Conservation (phyloP, 2,113 vertebrate species). For the Stictonetta naevosa region DNA sequence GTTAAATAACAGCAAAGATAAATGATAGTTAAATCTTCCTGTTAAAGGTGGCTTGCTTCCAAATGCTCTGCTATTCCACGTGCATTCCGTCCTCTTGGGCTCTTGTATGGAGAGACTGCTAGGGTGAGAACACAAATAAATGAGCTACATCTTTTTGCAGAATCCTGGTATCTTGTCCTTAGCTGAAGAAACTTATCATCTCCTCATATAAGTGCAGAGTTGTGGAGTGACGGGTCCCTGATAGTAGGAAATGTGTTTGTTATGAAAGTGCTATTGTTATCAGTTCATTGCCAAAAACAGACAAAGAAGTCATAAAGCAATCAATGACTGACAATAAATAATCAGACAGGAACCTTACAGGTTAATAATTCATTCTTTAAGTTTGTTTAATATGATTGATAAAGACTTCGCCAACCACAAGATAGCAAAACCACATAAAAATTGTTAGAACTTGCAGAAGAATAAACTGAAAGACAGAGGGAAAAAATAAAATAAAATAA, state of each 20-base stretch:
- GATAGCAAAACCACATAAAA: neutral
- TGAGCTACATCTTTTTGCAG: neutral
- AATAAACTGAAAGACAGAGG: neutral
- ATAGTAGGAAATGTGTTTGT: neutral
- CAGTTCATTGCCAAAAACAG: neutral
- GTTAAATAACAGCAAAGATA: neutral
- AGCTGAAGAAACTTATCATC: neutral
- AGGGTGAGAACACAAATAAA: neutral
- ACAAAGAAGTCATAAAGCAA: neutral
- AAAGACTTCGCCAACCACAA: neutral
- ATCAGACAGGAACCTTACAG: neutral
- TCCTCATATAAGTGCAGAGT: neutral
- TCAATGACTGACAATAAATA: neutral
- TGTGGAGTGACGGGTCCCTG: neutral
- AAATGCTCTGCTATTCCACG: neutral
- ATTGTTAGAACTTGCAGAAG: neutral
- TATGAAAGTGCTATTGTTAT: neutral
- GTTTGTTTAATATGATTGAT: neutral
- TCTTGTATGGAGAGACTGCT: neutral
- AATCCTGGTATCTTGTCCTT: neutral
- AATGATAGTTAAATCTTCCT: neutral
- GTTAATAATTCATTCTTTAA: neutral
- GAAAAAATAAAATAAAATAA: neutral
- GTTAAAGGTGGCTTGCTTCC: neutral
- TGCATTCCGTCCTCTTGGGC: neutral